A percentile compares a stretch with the other conserved stretches of the same genome.
Conservation (phyloP, 2,797 vertebrate genomes). For the Crocidura indochinensis region DNA sequence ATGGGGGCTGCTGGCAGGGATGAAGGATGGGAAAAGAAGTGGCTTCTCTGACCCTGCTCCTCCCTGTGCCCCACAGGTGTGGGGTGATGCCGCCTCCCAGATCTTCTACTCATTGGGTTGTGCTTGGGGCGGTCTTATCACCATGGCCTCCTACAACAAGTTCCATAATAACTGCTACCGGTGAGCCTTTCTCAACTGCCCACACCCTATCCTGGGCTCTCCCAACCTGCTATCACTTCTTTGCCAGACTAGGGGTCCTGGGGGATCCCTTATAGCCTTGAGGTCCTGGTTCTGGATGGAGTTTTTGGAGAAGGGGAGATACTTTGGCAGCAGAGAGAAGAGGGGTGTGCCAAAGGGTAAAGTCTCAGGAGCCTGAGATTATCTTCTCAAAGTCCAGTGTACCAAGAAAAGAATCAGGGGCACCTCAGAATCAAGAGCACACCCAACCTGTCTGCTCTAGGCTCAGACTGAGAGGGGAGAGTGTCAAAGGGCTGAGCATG, state of each 20-base stretch:
- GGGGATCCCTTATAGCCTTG: neutral
- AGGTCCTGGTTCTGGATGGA: neutral
- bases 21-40: rapidly evolving
- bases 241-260: neutral
- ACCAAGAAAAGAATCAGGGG: neutral
- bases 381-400: neutral
- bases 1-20: neutral
- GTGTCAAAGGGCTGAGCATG: neutral
- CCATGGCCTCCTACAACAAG: constrained; percentile 99
- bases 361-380: neutral
- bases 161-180: constrained; percentile 99
- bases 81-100: constrained; percentile 99
- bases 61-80: constrained; percentile 91
- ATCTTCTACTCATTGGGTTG: constrained; percentile 99
- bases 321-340: constrained; percentile 13
- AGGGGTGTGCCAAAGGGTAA: neutral
- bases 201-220: rapidly evolving
- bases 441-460: no score
- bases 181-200: constrained; percentile 86
- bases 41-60: neutral
- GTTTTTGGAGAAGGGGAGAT: neutral
- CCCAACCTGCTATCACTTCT: neutral
- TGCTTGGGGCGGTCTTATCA: constrained; percentile 99
- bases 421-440: neutral
- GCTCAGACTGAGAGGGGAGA: no score